Evolutionary conservation across 2,888 invertebrate genomes (phyloP).

Genomic region (Malthinus seriepunctatus): DNA sequence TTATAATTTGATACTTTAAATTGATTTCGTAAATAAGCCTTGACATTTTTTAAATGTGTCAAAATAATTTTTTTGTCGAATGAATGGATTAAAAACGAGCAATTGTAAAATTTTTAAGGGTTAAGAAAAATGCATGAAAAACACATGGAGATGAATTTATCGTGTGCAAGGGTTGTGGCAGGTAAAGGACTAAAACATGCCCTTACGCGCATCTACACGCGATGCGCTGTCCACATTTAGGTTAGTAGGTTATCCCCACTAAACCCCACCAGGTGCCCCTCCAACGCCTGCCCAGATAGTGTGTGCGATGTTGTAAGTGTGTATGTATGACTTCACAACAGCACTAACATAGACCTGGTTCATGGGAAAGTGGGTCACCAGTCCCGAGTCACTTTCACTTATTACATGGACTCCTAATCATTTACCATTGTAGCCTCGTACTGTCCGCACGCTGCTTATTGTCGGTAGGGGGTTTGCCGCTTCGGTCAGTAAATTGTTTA

Average conservation of each 20-base stretch:
- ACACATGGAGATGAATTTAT: slow-evolving; percentile 3
- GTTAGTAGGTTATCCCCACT: slow-evolving; percentile 81
- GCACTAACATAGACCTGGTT: slow-evolving; percentile 90
- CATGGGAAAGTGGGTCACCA: slow-evolving; percentile 86
- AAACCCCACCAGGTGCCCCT: slow-evolving; percentile 50
- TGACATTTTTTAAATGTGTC: no score
- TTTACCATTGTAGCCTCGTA: slow-evolving; percentile 70
- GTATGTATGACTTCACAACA: slow-evolving; percentile 53
- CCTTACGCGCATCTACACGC: slow-evolving; percentile 63
- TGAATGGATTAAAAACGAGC: no score
- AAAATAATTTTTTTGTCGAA: no score
- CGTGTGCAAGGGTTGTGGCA: slow-evolving; percentile 31
- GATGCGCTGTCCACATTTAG: slow-evolving; percentile 72
- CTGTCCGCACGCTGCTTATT: slow-evolving; percentile 43
- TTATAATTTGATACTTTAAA: no score
- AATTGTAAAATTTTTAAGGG: no score
- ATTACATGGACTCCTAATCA: slow-evolving; percentile 79
- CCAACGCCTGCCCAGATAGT: slow-evolving; percentile 42
- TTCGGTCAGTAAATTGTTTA: slow-evolving; percentile 43
- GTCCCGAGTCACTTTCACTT: slow-evolving; percentile 82
- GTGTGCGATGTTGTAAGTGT: slow-evolving; percentile 48
- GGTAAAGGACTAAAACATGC: slow-evolving; percentile 49
- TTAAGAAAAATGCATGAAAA: no score
- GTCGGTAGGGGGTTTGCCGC: slow-evolving; percentile 41
- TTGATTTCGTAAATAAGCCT: no score